Conservation (phyloP, 2,888 invertebrate species). For the Druceiella hillmani region DNA sequence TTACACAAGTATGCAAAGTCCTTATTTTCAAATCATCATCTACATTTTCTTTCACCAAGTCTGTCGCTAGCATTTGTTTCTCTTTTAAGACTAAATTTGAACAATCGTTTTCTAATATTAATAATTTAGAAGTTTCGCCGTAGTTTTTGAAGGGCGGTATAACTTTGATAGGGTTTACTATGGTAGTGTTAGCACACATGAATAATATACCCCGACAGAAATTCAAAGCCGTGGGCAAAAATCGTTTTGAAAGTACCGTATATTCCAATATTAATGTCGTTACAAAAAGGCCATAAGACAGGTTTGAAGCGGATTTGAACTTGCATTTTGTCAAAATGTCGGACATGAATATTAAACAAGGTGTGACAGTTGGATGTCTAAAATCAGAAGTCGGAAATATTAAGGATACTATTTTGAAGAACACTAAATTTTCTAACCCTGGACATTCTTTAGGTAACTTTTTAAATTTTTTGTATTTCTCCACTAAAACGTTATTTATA, state of each 20-base stretch:
- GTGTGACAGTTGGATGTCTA: constrained; percentile 83
- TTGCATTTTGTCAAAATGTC: constrained; percentile 66
- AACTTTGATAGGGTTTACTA: constrained; percentile 55
- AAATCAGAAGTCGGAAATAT: constrained; percentile 90
- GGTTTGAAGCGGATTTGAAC: constrained; percentile 58
- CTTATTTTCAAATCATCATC: constrained; percentile 62
- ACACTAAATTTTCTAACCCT: constrained; percentile 63
- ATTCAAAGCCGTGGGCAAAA: constrained; percentile 74
- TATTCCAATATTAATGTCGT: constrained; percentile 73
- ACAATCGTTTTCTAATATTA: constrained; percentile 53
- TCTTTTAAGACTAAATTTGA: constrained; percentile 33
- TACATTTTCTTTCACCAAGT: constrained; percentile 49
- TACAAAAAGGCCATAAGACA: constrained; percentile 74
- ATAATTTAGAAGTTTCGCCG: constrained; percentile 46
- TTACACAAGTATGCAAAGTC: constrained; percentile 48
- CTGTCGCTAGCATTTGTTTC: constrained; percentile 49
- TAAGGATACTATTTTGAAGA: constrained; percentile 75
- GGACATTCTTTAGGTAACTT: constrained; percentile 57
- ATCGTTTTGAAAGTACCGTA: constrained; percentile 70
- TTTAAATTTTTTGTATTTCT: constrained; percentile 62
- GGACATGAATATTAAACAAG: constrained; percentile 75
- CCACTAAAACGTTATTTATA: constrained; percentile 63
- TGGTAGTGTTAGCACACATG: constrained; percentile 59
- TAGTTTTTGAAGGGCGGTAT: constrained; percentile 63
- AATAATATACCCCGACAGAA: constrained; percentile 73